Conservation (phyloP, 2,113 vertebrate genomes). For the Parotia lawesii region DNA sequence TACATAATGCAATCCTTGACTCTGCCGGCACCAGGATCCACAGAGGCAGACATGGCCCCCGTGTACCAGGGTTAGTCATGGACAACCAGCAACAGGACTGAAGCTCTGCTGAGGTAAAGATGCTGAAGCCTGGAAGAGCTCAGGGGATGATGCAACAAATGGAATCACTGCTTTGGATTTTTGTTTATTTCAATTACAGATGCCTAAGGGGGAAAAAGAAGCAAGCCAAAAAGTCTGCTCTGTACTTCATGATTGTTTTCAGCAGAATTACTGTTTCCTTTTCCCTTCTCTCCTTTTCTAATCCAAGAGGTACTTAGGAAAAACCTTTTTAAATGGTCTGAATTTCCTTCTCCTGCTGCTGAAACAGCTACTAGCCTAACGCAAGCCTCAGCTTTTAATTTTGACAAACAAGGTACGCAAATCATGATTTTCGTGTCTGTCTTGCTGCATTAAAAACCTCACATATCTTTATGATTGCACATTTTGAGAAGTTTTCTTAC, state of each 20-base stretch:
- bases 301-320: background rate
- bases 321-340: background rate
- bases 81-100: background rate
- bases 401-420: background rate
- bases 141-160: background rate
- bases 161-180: background rate
- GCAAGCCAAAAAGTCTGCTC: background rate
- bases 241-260: background rate
- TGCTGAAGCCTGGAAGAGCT: background rate
- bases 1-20: background rate
- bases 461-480: background rate
- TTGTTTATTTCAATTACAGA: background rate
- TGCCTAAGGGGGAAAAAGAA: background rate
- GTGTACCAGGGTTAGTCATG: background rate
- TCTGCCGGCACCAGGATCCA: background rate
- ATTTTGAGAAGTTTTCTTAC: background rate
- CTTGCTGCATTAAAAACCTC: background rate
- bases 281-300: background rate
- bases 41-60: rapidly evolving
- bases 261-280: background rate
- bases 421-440: background rate
- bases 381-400: background rate
- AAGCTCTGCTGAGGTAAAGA: background rate
- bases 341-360: background rate
- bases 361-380: background rate